Conservation (phyloP, 2,797 vertebrate genomes). For the Takifugu rubripes region DNA sequence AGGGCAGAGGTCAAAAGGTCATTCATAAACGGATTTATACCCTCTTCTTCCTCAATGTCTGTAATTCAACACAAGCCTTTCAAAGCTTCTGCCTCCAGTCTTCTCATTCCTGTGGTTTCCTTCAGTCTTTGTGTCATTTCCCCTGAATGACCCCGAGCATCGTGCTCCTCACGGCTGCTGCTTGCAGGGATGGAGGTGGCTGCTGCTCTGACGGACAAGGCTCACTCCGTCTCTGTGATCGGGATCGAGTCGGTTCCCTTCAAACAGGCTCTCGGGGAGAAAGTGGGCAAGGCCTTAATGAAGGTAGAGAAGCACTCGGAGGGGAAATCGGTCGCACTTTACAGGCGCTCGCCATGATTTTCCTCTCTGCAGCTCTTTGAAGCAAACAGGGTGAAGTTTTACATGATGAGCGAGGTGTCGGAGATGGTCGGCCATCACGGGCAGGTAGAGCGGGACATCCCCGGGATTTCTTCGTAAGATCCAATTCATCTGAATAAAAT, state of each 20-base stretch:
- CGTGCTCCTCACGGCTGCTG: conserved; percentile 10
- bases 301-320: conserved; percentile 75
- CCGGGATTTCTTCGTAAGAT: conserved; percentile 4
- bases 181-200: conserved; percentile 94
- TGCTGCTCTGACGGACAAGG: conserved; percentile 89
- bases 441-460: conserved; percentile 87
- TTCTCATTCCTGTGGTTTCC: no score
- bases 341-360: no score
- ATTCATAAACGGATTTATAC: neutral
- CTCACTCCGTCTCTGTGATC: conserved; percentile 94
- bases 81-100: no score
- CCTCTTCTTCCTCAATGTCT: neutral
- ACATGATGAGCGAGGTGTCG: conserved; percentile 97
- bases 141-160: neutral
- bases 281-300: conserved; percentile 91
- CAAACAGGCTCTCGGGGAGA: conserved; percentile 90
- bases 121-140: neutral
- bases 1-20: no score
- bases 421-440: conserved; percentile 96
- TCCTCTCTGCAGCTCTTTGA: conserved; percentile 86
- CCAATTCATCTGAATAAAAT: no score
- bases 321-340: no score
- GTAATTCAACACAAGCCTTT: no score
- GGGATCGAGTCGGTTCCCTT: conserved; percentile 91
- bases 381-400: conserved; percentile 95